Percentiles rank a stretch among this genome's conserved stretches.
Conservation (phyloP, 1,140 invertebrate species). For the Drosophila truncata region DNA sequence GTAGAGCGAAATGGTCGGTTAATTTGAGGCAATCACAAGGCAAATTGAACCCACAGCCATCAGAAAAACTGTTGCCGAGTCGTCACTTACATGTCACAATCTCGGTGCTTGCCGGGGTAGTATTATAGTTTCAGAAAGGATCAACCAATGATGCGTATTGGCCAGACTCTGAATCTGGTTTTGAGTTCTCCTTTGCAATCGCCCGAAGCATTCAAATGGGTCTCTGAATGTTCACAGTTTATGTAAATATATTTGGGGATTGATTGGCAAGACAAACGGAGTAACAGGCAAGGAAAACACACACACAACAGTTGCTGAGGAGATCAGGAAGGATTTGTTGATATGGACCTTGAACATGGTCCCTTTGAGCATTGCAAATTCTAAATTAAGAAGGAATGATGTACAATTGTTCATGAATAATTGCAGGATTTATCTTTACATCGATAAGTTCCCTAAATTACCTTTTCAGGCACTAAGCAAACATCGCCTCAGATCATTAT, state of each 20-base stretch:
- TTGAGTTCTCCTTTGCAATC: slow-evolving; percentile 24
- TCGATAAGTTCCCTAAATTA: neutral
- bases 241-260: slow-evolving; percentile 24
- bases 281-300: neutral
- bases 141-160: slow-evolving; percentile 58
- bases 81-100: slow-evolving; percentile 11
- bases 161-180: slow-evolving; percentile 4
- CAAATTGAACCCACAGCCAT: slow-evolving; percentile 63
- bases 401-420: neutral
- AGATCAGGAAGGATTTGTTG: neutral
- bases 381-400: neutral
- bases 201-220: slow-evolving; percentile 27
- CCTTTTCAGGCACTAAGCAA: neutral
- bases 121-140: slow-evolving; percentile 55
- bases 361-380: neutral
- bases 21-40: slow-evolving; percentile 76
- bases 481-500: neutral
- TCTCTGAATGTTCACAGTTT: slow-evolving; percentile 28
- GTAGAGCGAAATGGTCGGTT: slow-evolving; percentile 65
- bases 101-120: slow-evolving; percentile 17
- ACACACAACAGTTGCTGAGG: neutral
- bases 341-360: neutral
- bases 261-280: slow-evolving; percentile 26
- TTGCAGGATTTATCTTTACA: neutral
- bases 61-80: slow-evolving; percentile 40